Percentiles rank a stretch among this genome's conserved stretches.
Conservation (phyloP, 1,140 invertebrate genomes). For the Drosophila murphyi region DNA sequence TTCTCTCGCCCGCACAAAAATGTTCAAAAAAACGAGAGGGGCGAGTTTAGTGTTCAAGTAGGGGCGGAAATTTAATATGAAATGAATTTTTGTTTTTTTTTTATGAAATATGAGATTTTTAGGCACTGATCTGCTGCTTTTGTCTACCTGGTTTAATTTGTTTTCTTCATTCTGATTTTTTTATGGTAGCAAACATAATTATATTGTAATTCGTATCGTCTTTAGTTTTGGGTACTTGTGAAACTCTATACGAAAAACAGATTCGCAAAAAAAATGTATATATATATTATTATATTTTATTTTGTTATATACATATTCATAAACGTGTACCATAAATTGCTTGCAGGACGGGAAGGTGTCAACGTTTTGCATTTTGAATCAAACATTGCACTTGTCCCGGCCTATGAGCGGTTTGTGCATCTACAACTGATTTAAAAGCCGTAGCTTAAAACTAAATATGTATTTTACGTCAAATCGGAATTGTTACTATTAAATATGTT, state of each 20-base stretch:
- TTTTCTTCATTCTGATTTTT: slow-evolving; percentile 11
- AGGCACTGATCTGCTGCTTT: slow-evolving; percentile 56
- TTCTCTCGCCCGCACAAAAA: slow-evolving; percentile 65
- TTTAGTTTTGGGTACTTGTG: slow-evolving; percentile 45
- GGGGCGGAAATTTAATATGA: slow-evolving; percentile 79
- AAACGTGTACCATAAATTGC: slow-evolving; percentile 58
- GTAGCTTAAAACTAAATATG: not conserved
- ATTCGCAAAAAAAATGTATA: slow-evolving; percentile 1
- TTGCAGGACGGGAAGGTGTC: slow-evolving; percentile 84
- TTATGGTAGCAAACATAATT: slow-evolving; percentile 33
- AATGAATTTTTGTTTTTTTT: slow-evolving; percentile 41
- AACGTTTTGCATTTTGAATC: slow-evolving; percentile 76
- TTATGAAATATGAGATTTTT: slow-evolving; percentile 78
- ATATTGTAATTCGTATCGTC: slow-evolving; percentile 37
- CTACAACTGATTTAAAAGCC: not conserved
- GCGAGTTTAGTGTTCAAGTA: slow-evolving; percentile 51
- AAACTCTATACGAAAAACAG: slow-evolving; percentile 46
- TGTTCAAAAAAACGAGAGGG: not conserved
- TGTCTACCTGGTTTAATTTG: slow-evolving; percentile 60
- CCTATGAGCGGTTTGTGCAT: slow-evolving; percentile 78
- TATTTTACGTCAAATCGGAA: no score
- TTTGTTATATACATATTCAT: no score
- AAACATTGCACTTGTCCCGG: slow-evolving; percentile 85
- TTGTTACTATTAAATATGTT: no score
- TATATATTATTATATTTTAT: no score